phyloP scores from a whole-genome alignment of 2,113 vertebrate species.

The Corythornis vintsioides region DNA sequence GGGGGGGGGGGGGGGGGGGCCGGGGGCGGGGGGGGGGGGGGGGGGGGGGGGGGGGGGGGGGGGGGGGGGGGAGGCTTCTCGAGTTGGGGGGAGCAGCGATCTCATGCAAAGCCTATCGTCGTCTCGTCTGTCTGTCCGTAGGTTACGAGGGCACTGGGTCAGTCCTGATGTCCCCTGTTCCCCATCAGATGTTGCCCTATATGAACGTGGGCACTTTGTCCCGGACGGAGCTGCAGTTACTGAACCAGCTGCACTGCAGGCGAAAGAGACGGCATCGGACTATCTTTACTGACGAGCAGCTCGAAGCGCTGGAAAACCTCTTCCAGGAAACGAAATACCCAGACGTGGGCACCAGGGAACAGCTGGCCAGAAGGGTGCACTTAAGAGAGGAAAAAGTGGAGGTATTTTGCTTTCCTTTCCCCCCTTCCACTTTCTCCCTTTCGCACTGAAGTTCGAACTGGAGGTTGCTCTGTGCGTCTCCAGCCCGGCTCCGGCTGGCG shows the following conservation, averaged over 20 bases:
- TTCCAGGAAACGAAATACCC: constrained; percentile 99
- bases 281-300: constrained; percentile 98
- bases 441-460: not conserved
- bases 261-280: constrained; percentile 93
- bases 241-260: constrained; percentile 96
- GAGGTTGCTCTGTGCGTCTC: not conserved
- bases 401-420: constrained; percentile 70
- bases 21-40: too few relatives aligned
- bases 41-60: too few relatives aligned
- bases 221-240: constrained; percentile 92
- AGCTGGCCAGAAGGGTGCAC: constrained; percentile 95
- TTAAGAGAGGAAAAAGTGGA: constrained; percentile 98
- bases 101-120: constrained; percentile 9
- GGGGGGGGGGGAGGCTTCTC: too few relatives aligned
- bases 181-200: constrained; percentile 95
- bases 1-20: too few relatives aligned
- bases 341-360: constrained; percentile 94
- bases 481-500: not conserved
- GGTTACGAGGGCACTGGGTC: constrained; percentile 91
- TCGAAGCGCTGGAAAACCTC: constrained; percentile 94
- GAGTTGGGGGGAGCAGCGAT: not conserved
- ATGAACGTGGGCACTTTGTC: constrained; percentile 96
- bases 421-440: not conserved
- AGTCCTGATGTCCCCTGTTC: constrained; percentile 91
- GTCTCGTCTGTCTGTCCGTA: constrained; percentile 63